Conservation (phyloP, 2,113 vertebrate genomes). For the Uropsilus gracilis region DNA sequence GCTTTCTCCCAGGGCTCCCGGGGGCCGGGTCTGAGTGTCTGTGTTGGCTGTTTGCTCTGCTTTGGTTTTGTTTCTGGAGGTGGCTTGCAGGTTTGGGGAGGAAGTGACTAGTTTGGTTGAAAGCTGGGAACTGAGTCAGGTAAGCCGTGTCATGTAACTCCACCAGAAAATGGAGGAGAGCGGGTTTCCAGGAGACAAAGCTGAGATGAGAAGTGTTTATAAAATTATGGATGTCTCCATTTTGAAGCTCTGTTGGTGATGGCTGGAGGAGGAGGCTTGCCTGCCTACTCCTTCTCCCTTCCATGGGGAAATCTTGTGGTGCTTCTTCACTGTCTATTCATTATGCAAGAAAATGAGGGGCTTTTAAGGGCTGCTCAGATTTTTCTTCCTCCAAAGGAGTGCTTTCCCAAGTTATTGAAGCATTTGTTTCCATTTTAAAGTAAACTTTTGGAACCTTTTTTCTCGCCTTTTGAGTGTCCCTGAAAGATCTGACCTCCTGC, state of each 20-base stretch:
- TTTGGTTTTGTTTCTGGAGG: constrained; percentile 86
- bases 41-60: constrained; percentile 80
- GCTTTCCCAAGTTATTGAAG: constrained; percentile 82
- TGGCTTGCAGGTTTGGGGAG: constrained; percentile 87
- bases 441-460: constrained; percentile 82
- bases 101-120: constrained; percentile 90
- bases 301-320: constrained; percentile 83
- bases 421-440: constrained; percentile 81
- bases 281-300: constrained; percentile 80
- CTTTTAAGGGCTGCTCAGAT: constrained; percentile 86
- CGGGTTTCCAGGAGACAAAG: constrained; percentile 90
- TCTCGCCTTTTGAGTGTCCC: constrained; percentile 79
- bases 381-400: constrained; percentile 84
- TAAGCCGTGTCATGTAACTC: constrained; percentile 93
- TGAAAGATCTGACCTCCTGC: constrained; percentile 82
- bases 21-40: constrained; percentile 75
- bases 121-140: constrained; percentile 95
- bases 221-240: constrained; percentile 87
- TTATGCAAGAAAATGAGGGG: constrained; percentile 86
- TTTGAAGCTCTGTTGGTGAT: constrained; percentile 86
- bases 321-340: constrained; percentile 85
- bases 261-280: constrained; percentile 82
- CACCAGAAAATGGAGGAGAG: constrained; percentile 99
- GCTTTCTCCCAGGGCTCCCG: constrained; percentile 80
- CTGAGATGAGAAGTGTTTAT: constrained; percentile 89